phyloP scores from a whole-genome alignment of 2,113 vertebrate species.

The Corapipo altera region DNA sequence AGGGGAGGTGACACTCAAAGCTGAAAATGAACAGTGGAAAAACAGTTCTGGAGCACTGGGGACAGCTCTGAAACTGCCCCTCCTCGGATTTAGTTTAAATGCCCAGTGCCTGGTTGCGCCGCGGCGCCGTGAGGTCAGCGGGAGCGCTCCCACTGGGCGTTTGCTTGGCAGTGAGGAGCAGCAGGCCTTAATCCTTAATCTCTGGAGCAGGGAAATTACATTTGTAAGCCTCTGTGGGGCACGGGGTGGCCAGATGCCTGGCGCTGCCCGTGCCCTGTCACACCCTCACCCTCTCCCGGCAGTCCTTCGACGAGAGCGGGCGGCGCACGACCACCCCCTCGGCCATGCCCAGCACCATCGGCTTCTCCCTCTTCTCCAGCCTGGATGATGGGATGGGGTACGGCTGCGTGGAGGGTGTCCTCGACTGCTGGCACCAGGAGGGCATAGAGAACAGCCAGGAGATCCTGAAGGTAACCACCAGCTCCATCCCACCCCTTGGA shows the following conservation, averaged over 20 bases:
- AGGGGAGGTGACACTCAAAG: background rate
- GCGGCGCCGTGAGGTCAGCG: background rate
- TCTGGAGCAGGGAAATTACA: background rate
- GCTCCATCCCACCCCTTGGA: background rate
- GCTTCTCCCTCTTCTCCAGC: slow-evolving; percentile 87
- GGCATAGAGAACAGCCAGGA: slow-evolving; percentile 90
- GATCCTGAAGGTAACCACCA: slow-evolving; percentile 84
- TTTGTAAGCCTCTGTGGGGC: background rate
- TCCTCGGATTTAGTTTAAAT: background rate
- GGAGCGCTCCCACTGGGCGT: fast-evolving
- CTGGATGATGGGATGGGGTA: slow-evolving; percentile 91
- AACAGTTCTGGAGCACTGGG: background rate
- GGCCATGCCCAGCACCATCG: slow-evolving; percentile 78
- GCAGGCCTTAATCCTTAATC: background rate
- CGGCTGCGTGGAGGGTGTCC: slow-evolving; percentile 79
- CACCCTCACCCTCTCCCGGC: background rate
- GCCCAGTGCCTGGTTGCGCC: fast-evolving
- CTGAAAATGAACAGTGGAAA: fast-evolving
- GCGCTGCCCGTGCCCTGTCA: background rate
- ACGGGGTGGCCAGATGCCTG: background rate
- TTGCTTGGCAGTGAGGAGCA: background rate
- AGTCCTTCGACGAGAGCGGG: slow-evolving; percentile 93
- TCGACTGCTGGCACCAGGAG: slow-evolving; percentile 91
- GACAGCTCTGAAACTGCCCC: background rate
- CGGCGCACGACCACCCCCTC: slow-evolving; percentile 79